These are phyloP conservation scores for Otocyon megalotis DNA, from an alignment of 2,113 vertebrate genomes.

Conservation along the genomic window DNA sequence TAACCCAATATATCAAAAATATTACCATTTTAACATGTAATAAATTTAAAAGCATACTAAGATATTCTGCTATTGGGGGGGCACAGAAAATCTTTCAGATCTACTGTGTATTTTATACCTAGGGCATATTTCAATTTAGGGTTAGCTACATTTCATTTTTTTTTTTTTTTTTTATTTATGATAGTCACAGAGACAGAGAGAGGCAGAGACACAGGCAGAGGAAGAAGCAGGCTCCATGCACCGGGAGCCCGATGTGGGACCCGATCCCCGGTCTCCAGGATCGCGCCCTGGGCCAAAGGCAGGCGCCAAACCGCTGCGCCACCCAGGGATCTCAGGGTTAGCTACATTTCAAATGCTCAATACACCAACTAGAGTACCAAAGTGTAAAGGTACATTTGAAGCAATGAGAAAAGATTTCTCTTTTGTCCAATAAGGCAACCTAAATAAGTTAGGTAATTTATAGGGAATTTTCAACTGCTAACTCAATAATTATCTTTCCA, in stretches of 20 bases:
- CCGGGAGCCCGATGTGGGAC: too few species aligned
- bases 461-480: background rate
- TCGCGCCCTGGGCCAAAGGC: too few species aligned
- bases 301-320: too few species aligned
- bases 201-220: too few species aligned
- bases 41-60: background rate
- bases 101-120: background rate
- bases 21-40: constrained; percentile 25
- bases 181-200: too few species aligned
- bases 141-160: background rate
- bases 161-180: too few species aligned
- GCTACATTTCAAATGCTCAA: background rate
- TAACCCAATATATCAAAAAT: background rate
- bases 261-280: too few species aligned
- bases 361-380: background rate
- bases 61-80: background rate
- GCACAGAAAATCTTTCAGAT: background rate
- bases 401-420: background rate
- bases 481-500: constrained; percentile 34
- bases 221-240: too few species aligned
- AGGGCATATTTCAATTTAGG: background rate
- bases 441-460: background rate
- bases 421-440: background rate
- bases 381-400: background rate
- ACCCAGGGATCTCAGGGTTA: too few species aligned